Evolutionary conservation across 2,797 vertebrate species (phyloP), one percentile per base, ranked within the genome.

Genomic region (Poeciliopsis gracilis): DNA sequence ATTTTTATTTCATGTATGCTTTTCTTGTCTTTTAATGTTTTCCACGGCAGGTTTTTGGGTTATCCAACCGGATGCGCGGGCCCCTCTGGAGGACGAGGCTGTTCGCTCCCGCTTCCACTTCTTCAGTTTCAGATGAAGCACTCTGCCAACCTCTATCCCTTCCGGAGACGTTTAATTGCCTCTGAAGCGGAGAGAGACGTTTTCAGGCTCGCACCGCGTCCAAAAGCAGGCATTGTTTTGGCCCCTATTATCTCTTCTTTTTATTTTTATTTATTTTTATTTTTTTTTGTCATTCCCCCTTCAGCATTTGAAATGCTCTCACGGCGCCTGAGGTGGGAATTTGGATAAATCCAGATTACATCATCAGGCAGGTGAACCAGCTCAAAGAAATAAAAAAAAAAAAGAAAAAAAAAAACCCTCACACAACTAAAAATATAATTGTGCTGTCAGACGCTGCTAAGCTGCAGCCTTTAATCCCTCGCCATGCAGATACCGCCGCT

Each of bases 291-390:
- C 75, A 75, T 75, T 69, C 49, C 82, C 82, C 82, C 82, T 83
- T 76, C 66, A 63, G 63, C 73, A 77, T 57, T 84, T 82, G 87
- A 85, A 72, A 79, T 81, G 75, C 38, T 15, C 76, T 36, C 13
- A 59, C 11, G 55, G 75, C 74, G 79, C 82, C 46, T 20, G 63
- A 89, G 77, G 77, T 76, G 82, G 85, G 84, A 90, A 85, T 91
- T 88, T 79, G 82, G 88, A 88, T 91, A 83, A 90, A 91, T 91
- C 90, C 87, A 85, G 91, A 91, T 93, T 82, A 88, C 87, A 92
- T 90, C 86, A 92, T 83, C 66, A 81, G 70, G 80, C 87, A 95
- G 90, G 88, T 91, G 88, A 92, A 86, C 78, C 81, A 77, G 67
- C 79, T 83, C 72, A 80, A 13, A 66, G 18, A 51, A 83, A 79